A percentile compares a stretch with the other conserved stretches of the same genome.
phyloP scores from a whole-genome alignment of 1,140 invertebrate species.

The Diprion similis region DNA sequence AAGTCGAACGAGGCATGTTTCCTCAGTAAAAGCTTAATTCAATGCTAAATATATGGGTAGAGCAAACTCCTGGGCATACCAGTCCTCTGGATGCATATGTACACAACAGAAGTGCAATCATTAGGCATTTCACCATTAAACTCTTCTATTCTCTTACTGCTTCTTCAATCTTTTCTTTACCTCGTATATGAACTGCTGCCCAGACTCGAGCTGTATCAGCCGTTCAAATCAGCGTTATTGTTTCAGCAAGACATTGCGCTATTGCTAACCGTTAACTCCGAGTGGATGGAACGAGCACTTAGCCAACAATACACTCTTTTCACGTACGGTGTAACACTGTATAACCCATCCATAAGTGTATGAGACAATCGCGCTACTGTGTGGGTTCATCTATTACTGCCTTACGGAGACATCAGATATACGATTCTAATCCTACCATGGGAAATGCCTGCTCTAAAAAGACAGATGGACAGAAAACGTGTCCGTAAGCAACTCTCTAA shows the following conservation, averaged over 20 bases:
- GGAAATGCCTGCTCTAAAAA: constrained; percentile 7
- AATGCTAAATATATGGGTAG: constrained; percentile 4
- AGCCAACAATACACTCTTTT: not conserved
- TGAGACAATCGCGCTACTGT: not conserved
- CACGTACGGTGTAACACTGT: not conserved
- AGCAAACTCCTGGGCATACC: constrained; percentile 26
- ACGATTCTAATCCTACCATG: not conserved
- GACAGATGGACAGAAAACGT: not conserved
- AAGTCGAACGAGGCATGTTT: not conserved
- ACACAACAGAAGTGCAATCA: constrained; percentile 21
- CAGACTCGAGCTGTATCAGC: not conserved
- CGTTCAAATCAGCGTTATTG: constrained; percentile 3
- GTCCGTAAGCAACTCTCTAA: not conserved
- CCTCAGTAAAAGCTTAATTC: constrained; percentile 4
- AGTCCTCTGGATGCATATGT: constrained; percentile 15
- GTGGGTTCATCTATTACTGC: too few relatives aligned
- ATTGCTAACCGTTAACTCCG: not conserved
- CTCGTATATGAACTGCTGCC: not conserved
- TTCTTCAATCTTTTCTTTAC: not conserved
- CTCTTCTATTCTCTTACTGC: not conserved
- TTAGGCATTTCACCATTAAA: constrained; percentile 31
- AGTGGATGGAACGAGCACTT: not conserved
- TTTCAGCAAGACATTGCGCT: constrained; percentile 7
- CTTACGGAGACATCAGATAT: not conserved
- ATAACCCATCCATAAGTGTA: not conserved